These are phyloP conservation scores for Catocala sponsa DNA, from an alignment of 2,888 invertebrate genomes.

Conservation along the genomic window DNA sequence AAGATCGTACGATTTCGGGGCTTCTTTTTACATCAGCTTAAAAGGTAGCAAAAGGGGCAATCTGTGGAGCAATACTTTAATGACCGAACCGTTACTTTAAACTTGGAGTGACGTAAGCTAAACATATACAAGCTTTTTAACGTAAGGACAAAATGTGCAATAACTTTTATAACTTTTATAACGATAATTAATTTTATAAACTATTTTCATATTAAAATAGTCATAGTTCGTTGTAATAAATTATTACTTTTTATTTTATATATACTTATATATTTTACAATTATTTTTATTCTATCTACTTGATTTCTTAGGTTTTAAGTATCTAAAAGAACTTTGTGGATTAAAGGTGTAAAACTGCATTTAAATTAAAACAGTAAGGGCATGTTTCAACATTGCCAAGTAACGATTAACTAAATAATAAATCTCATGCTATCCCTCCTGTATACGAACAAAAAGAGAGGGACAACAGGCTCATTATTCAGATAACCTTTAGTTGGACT, in stretches of 20 bases:
- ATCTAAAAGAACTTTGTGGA: conserved; percentile 56
- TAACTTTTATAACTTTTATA: conserved; percentile 47
- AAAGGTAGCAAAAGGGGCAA: no score
- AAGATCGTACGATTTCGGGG: no score
- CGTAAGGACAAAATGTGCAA: conserved; percentile 40
- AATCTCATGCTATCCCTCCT: no score
- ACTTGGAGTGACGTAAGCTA: conserved; percentile 37
- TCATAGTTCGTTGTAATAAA: conserved; percentile 82
- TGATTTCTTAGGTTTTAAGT: conserved; percentile 70
- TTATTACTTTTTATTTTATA: conserved; percentile 61
- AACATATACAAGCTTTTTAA: conserved; percentile 32
- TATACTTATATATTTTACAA: conserved; percentile 61
- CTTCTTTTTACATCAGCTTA: no score
- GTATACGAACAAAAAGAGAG: no score
- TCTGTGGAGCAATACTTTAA: no score
- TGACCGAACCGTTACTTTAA: no score
- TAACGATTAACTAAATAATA: no score
- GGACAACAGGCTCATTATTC: no score
- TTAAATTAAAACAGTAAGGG: conserved; percentile 59
- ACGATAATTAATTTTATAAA: conserved; percentile 58
- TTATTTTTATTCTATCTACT: conserved; percentile 75
- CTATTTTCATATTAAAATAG: conserved; percentile 66
- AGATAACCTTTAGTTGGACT: no score
- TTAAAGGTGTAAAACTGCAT: conserved; percentile 43
- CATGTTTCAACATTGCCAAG: no score